Base-by-base conservation (phyloP, 2,888 invertebrate species). In the Schizaphis graminum region DNA sequence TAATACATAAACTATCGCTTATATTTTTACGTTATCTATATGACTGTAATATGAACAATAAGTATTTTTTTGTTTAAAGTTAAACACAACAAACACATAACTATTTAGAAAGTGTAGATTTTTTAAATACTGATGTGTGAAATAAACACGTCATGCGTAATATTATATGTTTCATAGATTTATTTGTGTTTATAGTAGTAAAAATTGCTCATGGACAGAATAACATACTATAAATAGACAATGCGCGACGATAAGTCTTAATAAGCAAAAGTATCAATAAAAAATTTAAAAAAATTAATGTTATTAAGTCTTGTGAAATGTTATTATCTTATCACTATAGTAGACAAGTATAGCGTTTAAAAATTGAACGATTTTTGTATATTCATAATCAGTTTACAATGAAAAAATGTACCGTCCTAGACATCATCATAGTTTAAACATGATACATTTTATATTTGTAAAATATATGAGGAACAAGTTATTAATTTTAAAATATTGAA, bases 61-160 rank as follows among this genome's bases (percentile, higher is more conserved):
- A n/a, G 88, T 77, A n/a, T 91, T 91, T 77, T 44, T 53, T 91
- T n/a, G 47, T 28, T 41, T 47, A 85, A 91, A 85, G 85, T 86
- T 57, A 47, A 77, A 44, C 44, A 91, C 47, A 57, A 91, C 47
- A 85, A 41, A 28, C 85, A 24, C 44, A n/a, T 57, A n/a, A n/a
- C 47, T 53, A 26, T 92, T 87, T 92, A 92, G 92, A 92, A 92
- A 87, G 92, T 87, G 61, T 49, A 87, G 35, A 49, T 61, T 35
- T 61, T 35, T 61, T 26, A 61, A 57, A 57, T 41, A 28, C 35
- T 61, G 61, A 61, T 57, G n/a, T 87, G 92, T 87, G 84, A 84
- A 91, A 85, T 84, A 61, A 87, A 61, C 92, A 47, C 41, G 91
- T 92, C 86, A 85, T 56, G 91, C 91, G 21, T 47, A 53, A n/a